Base-by-base conservation (phyloP, 2,797 vertebrate genomes). In the Ficedula albicollis region DNA sequence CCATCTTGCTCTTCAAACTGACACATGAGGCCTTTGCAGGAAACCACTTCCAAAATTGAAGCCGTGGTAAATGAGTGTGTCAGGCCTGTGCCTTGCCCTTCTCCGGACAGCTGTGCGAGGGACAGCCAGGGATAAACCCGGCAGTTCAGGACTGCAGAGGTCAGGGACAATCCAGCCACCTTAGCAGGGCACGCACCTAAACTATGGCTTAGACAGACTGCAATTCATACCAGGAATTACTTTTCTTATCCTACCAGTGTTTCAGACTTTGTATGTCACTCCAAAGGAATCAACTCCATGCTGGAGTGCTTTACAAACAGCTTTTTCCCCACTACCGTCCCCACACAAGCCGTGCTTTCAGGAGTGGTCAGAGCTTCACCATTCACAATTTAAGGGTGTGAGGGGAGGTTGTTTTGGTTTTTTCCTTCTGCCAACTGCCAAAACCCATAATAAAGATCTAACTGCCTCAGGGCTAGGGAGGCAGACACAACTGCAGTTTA, bases 181-280 rank as follows among this genome's bases (percentile, higher is more conserved):
- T 38, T 2, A 30, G 81, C 80, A 17, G 25, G 68, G 39, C 55
- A 49, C 5, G 8, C 39, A 34, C 12, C 36, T 22, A 5, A 63
- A 22, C 68, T 4, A 6, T 0, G 1, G 0, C 84, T 62, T 4
- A 41, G 43, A 59, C 25, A 48, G 11, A 39, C 2, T n/a, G n/a
- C 18, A 16, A 29, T 66, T 73, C 32, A 13, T 2, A 58, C 13
- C 0, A 55, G n/a, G 46, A 90, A 54, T 38, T 4, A 46, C 54
- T 62, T 48, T 22, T 22, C 44, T 49, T 19, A 21, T 1, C 13
- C 44, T 5, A 11, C 17, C 56, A 52, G 22, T 6, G 21, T 27
- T 68, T 39, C 38, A 25, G 43, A 44, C 39, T 70, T 44, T 10
- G 9, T 6, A 3, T 7, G 29, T 18, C 30, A 32, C 46, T 84